A percentile compares a stretch with the other conserved stretches of the same genome.
phyloP scores from a whole-genome alignment of 2,113 vertebrate species.

The Gopherus evgoodei region DNA sequence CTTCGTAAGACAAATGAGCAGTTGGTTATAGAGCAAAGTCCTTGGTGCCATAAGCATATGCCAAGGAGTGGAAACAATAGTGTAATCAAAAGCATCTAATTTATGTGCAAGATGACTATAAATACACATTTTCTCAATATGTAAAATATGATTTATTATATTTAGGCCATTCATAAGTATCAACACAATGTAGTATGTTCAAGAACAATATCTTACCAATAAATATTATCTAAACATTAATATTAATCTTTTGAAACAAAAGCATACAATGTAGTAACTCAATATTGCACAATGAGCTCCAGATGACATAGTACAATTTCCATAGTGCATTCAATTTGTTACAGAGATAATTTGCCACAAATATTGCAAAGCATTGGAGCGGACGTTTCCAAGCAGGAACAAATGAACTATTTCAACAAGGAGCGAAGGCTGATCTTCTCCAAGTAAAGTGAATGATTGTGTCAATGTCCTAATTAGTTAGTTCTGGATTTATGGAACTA shows the following conservation, averaged over 20 bases:
- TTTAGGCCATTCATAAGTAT: slow-evolving; percentile 59
- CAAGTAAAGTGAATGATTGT: not conserved
- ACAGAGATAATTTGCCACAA: slow-evolving; percentile 55
- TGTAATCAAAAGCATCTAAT: not conserved
- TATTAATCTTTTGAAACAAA: slow-evolving; percentile 38
- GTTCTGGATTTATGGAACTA: slow-evolving; percentile 44
- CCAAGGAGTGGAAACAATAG: not conserved
- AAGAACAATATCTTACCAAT: slow-evolving; percentile 67
- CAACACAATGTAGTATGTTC: slow-evolving; percentile 57
- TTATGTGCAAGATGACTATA: not conserved
- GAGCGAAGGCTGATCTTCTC: not conserved
- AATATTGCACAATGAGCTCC: slow-evolving; percentile 55
- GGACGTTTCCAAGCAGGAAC: slow-evolving; percentile 51
- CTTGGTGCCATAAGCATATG: not conserved
- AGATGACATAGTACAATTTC: slow-evolving; percentile 26
- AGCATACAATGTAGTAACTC: slow-evolving; percentile 55
- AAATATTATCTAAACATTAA: slow-evolving; percentile 66
- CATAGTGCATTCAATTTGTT: slow-evolving; percentile 40
- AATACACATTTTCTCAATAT: slow-evolving; percentile 51
- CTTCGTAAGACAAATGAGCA: not conserved
- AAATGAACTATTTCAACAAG: not conserved
- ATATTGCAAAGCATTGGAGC: slow-evolving; percentile 49
- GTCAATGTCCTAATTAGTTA: not conserved
- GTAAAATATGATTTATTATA: slow-evolving; percentile 84
- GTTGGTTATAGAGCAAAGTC: not conserved